phyloP scores from a whole-genome alignment of 2,888 invertebrate genomes.

The Priapulus caudatus region DNA sequence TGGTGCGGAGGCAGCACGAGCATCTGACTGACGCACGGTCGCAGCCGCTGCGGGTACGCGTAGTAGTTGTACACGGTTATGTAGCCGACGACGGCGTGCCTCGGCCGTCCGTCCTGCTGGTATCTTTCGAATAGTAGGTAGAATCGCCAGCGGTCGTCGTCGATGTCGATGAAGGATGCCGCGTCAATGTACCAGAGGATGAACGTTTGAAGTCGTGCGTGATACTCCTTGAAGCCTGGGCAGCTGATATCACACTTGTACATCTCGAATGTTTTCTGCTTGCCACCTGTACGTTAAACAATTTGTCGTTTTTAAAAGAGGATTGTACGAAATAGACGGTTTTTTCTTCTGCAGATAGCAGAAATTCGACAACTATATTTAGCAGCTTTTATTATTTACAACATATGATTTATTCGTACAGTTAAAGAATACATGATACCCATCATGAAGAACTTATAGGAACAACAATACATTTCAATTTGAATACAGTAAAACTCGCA shows the following conservation, averaged over 20 bases:
- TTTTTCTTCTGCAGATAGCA: too few relatives aligned
- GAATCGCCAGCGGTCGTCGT: slow-evolving; percentile 53
- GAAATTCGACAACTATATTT: too few relatives aligned
- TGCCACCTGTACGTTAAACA: too few relatives aligned
- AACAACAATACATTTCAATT: too few relatives aligned
- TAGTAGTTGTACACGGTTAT: slow-evolving; percentile 88
- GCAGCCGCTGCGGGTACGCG: slow-evolving; percentile 58
- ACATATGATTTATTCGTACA: too few relatives aligned
- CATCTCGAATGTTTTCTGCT: slow-evolving; percentile 53
- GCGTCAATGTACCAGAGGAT: slow-evolving; percentile 92
- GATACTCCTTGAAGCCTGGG: slow-evolving; percentile 62
- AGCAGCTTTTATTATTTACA: too few relatives aligned
- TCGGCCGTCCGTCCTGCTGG: slow-evolving; percentile 37
- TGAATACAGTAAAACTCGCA: too few relatives aligned
- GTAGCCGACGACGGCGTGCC: slow-evolving; percentile 71
- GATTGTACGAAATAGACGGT: too few relatives aligned
- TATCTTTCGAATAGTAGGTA: background rate
- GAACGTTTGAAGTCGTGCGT: slow-evolving; percentile 74
- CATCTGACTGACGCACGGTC: slow-evolving; percentile 56
- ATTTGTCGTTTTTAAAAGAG: too few relatives aligned
- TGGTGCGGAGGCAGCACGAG: slow-evolving; percentile 85
- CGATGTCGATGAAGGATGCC: slow-evolving; percentile 79
- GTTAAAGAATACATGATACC: too few relatives aligned
- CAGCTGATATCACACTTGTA: slow-evolving; percentile 56
- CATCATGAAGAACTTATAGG: too few relatives aligned